Percentiles rank a stretch among this genome's conserved stretches.
These are phyloP conservation scores for Caenorhabditis parvicauda DNA, from an alignment of 2,888 invertebrate species.

Conservation along the genomic window DNA sequence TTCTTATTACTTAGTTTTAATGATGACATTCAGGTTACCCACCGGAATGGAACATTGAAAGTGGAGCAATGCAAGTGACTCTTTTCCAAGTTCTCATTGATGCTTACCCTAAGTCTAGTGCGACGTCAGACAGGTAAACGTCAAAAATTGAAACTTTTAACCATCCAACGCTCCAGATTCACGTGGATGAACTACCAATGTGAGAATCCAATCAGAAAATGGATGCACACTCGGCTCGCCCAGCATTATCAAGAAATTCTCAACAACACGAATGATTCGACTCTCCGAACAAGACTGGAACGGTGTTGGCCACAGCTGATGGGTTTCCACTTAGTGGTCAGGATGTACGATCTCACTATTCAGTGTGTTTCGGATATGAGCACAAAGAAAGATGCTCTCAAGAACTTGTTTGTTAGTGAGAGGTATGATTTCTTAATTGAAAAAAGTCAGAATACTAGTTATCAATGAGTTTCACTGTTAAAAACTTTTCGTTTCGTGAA, in stretches of 20 bases:
- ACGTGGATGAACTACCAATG: constrained; percentile 52
- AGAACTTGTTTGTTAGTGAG: constrained; percentile 67
- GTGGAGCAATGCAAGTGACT: constrained; percentile 88
- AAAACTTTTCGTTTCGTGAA: neutral
- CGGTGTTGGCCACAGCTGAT: constrained; percentile 53
- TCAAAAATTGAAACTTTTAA: neutral
- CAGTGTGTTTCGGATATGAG: constrained; percentile 77
- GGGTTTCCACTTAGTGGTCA: constrained; percentile 51
- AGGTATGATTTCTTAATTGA: constrained; percentile 67
- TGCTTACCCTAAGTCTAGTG: constrained; percentile 92
- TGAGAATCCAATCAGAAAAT: constrained; percentile 44
- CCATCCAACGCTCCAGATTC: constrained; percentile 13
- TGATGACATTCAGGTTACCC: constrained; percentile 45
- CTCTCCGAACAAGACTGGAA: constrained; percentile 41
- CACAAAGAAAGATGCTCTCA: constrained; percentile 77
- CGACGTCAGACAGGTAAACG: constrained; percentile 66
- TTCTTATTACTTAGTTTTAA: neutral
- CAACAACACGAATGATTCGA: constrained; percentile 54
- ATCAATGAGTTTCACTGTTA: neutral
- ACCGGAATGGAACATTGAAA: constrained; percentile 68
- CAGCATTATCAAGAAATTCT: constrained; percentile 18
- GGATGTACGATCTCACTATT: constrained; percentile 67
- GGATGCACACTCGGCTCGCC: constrained; percentile 24
- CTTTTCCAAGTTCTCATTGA: constrained; percentile 68
- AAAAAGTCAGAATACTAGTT: too few species aligned